phyloP scores from a whole-genome alignment of 2,888 invertebrate genomes.

The Rhabditoides inermis region DNA sequence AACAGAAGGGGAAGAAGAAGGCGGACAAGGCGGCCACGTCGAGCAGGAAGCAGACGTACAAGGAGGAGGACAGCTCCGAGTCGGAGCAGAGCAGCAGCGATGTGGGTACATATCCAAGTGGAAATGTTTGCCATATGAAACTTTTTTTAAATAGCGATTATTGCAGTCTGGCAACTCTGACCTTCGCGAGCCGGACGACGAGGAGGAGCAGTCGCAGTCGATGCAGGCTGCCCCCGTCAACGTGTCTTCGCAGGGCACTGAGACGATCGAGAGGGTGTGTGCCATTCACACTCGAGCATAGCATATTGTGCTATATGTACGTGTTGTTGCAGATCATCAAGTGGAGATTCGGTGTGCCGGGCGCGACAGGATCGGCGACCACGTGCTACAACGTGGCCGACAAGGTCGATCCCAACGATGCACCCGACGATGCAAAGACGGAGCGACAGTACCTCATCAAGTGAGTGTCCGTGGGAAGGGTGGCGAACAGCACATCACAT shows the following conservation, averaged over 20 bases:
- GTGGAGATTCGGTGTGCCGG: constrained; percentile 77
- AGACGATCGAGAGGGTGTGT: constrained; percentile 31
- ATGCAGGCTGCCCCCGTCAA: not conserved
- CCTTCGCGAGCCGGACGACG: constrained; percentile 40
- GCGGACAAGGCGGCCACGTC: not conserved
- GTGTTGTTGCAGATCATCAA: constrained; percentile 60
- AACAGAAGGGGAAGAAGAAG: no score
- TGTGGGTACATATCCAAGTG: no score
- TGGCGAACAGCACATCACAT: no score
- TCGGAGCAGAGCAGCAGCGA: constrained; percentile 23
- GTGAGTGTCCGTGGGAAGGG: constrained; percentile 57
- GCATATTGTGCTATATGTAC: no score
- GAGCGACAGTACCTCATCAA: constrained; percentile 85
- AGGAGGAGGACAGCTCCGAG: constrained; percentile 28
- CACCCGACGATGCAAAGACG: constrained; percentile 49
- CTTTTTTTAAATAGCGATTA: not conserved
- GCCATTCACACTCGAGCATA: no score
- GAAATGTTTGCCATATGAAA: no score
- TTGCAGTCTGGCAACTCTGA: constrained; percentile 35
- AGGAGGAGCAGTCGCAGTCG: no score
- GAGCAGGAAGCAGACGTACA: constrained; percentile 8
- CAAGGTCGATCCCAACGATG: constrained; percentile 74
- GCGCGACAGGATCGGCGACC: constrained; percentile 87
- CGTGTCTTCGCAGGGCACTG: constrained; percentile 12
- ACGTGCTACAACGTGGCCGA: constrained; percentile 89